Conservation (phyloP, 1,140 invertebrate genomes). For the Aphaenogaster ashmeadi region DNA sequence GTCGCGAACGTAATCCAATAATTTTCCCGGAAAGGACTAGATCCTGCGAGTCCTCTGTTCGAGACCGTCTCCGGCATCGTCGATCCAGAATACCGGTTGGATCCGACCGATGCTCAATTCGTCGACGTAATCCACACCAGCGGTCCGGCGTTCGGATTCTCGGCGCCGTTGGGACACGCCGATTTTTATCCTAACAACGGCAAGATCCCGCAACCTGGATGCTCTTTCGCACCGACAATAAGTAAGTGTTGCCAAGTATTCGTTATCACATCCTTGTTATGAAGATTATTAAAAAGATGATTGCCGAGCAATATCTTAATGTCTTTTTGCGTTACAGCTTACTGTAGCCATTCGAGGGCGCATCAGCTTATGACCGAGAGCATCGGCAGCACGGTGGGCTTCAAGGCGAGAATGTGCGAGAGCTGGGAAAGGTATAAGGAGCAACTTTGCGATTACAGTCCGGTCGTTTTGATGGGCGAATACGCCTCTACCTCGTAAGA, state of each 20-base stretch:
- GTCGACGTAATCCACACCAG: slow-evolving; percentile 89
- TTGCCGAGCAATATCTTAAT: not conserved
- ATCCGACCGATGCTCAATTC: slow-evolving; percentile 86
- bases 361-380: slow-evolving; percentile 87
- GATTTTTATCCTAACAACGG: slow-evolving; percentile 88
- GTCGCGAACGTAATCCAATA: not conserved
- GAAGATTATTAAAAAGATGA: not conserved
- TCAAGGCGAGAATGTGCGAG: slow-evolving; percentile 81
- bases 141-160: slow-evolving; percentile 84
- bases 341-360: slow-evolving; percentile 87
- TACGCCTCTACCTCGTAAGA: slow-evolving; percentile 82
- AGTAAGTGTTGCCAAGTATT: slow-evolving; percentile 67
- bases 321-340: slow-evolving; percentile 76
- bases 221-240: slow-evolving; percentile 76
- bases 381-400: slow-evolving; percentile 82
- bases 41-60: slow-evolving; percentile 88
- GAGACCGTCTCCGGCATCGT: slow-evolving; percentile 78
- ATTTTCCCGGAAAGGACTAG: slow-evolving; percentile 83
- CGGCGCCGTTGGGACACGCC: slow-evolving; percentile 84
- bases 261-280: not conserved
- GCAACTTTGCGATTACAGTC: slow-evolving; percentile 78
- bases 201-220: slow-evolving; percentile 84
- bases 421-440: slow-evolving; percentile 82
- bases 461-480: slow-evolving; percentile 81
- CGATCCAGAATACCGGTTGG: slow-evolving; percentile 83